Evolutionary conservation across 2,888 invertebrate genomes (phyloP).

Genomic region (Laspeyria flexula): DNA sequence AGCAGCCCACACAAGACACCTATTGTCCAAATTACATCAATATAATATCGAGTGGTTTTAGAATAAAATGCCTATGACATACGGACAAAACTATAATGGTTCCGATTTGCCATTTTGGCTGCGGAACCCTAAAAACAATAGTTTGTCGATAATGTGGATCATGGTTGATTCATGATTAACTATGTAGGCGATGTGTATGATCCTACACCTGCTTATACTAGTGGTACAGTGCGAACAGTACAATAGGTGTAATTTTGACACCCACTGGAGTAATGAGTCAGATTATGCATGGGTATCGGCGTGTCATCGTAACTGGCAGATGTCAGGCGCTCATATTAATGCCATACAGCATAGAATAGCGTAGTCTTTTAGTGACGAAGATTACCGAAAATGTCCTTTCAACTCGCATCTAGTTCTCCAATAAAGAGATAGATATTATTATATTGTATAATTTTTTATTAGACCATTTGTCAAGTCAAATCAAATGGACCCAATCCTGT

Average conservation of each 20-base stretch:
- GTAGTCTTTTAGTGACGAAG: neutral
- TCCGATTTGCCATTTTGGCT: too few species aligned
- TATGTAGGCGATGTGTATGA: constrained; percentile 30
- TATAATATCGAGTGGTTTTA: too few species aligned
- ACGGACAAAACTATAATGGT: too few species aligned
- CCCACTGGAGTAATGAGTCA: constrained; percentile 47
- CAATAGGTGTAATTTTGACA: constrained; percentile 35
- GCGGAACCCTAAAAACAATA: constrained; percentile 4
- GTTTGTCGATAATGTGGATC: constrained; percentile 19
- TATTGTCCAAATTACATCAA: too few species aligned
- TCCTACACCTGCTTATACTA: constrained; percentile 38
- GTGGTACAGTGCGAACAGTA: constrained; percentile 41
- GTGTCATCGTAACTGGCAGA: constrained; percentile 1
- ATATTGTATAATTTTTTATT: too few species aligned
- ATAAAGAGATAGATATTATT: too few species aligned
- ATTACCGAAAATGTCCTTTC: neutral
- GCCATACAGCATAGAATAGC: neutral
- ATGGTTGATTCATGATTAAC: constrained; percentile 22
- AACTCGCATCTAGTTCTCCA: too few species aligned
- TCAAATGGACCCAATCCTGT: too few species aligned
- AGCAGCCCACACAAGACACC: too few species aligned
- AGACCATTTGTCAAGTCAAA: too few species aligned
- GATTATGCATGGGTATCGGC: constrained; percentile 5
- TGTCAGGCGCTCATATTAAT: constrained; percentile 25
- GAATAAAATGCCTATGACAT: too few species aligned